Base-by-base conservation (phyloP, 2,113 vertebrate species). In the Cavia aperea region DNA sequence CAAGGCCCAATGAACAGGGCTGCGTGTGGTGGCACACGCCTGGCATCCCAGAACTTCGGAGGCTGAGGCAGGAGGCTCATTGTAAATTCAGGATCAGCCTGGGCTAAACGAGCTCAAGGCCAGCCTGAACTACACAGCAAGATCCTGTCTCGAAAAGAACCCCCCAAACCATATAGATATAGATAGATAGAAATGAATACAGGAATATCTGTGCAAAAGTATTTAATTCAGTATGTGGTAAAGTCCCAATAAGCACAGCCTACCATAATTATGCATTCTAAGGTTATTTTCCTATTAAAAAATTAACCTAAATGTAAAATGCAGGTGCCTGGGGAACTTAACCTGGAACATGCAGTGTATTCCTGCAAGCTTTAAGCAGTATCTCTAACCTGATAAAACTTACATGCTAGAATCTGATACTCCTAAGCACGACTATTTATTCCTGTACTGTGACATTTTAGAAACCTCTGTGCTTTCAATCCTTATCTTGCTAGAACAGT, bases 261-360 rank as follows among this genome's bases (percentile, higher is more conserved):
- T 56, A 56, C 16, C 16, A 56, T 56, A 56, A 56, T 56, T 81
- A 92, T 54, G 39, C 81, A 68, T 49, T 92, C 56, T 79, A 58
- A 78, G 43, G 63, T 89, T 56, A 72, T 78, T 81, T 92, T 89
- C 49, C 39, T 62, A 72, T 26, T 62, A 12, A 56, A 85, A 81
- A 93, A 39, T 81, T 72, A 70, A 72, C 16, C 86, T 92, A 73
- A 29, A 90, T 79, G 12, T 89, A 14, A 91, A 88, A 79, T 56
- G 9, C 13, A 89, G 81, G 39, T 60, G 23, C 77, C 46, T 43
- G 51, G 6, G 24, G 77, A 18, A 72, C 19, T 89, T n/a, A 62
- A 78, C 75, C 46, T 18, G 31, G 23, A 78, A 78, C 7, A 33
- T 49, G 29, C 26, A 51, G 16, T 49, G 12, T 77, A 85, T 23